These are phyloP conservation scores for Enteromius thamalakanensis DNA, from an alignment of 2,797 vertebrate species.

Conservation along the genomic window DNA sequence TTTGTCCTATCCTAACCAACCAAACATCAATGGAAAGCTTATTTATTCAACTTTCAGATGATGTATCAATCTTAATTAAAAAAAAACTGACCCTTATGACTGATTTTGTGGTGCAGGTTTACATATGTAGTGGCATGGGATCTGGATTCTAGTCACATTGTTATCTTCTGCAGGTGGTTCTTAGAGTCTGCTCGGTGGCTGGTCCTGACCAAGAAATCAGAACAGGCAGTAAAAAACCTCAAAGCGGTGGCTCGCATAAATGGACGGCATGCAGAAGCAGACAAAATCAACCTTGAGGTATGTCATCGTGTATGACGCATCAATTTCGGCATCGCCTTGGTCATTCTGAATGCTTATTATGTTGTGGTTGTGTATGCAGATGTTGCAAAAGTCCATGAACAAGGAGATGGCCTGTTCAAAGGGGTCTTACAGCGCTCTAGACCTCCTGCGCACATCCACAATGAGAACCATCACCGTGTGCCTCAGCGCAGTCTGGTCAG, in stretches of 20 bases:
- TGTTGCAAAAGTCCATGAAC: slow-evolving; percentile 81
- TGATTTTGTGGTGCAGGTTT: not conserved
- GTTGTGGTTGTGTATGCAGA: slow-evolving; percentile 63
- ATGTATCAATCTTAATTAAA: not conserved
- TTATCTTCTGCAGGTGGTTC: slow-evolving; percentile 79
- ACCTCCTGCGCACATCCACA: slow-evolving; percentile 80
- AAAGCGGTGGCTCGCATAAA: slow-evolving; percentile 79
- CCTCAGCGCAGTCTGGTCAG: slow-evolving; percentile 83
- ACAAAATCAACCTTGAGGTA: slow-evolving; percentile 76
- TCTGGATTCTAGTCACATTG: not conserved
- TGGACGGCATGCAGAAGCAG: slow-evolving; percentile 69
- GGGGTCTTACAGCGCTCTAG: slow-evolving; percentile 70
- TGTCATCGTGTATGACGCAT: not conserved
- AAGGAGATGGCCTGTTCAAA: slow-evolving; percentile 77
- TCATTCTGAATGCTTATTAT: not conserved
- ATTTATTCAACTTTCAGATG: not conserved
- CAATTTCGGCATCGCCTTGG: not conserved
- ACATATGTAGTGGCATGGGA: not conserved
- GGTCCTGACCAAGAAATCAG: slow-evolving; percentile 75
- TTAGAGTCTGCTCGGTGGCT: slow-evolving; percentile 88
- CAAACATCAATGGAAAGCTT: too few relatives aligned
- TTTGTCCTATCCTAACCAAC: not conserved
- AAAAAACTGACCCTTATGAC: not conserved
- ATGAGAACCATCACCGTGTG: slow-evolving; percentile 81
- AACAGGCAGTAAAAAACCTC: slow-evolving; percentile 79